Evolutionary conservation across 1,140 invertebrate genomes (phyloP).

Genomic region (Cheumatopsyche charites): DNA sequence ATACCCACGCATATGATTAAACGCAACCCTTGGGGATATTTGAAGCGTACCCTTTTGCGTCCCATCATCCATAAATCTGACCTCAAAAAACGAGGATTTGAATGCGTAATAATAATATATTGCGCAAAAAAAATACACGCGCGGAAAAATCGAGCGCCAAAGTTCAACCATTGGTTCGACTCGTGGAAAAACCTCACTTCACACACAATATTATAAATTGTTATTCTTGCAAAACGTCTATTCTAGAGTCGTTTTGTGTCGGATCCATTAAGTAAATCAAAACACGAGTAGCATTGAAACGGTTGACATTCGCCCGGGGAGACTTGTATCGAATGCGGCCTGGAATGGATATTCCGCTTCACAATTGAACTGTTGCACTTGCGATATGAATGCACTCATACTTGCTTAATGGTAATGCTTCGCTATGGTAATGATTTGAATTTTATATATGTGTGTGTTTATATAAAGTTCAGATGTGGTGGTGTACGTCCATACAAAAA

Average conservation of each 20-base stretch:
- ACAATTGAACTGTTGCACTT: slow-evolving; percentile 24
- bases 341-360: not conserved
- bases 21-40: slow-evolving; percentile 13
- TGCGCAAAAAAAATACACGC: not conserved
- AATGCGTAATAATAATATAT: slow-evolving; percentile 24
- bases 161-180: too few species aligned
- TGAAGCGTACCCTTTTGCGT: slow-evolving; percentile 21
- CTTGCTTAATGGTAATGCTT: too few species aligned
- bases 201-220: not conserved
- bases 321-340: slow-evolving; percentile 12
- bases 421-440: slow-evolving; percentile 33
- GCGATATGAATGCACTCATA: slow-evolving; percentile 2
- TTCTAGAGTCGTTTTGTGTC: not conserved
- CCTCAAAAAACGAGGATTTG: slow-evolving; percentile 37
- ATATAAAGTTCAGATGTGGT: too few species aligned
- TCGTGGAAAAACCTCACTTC: too few species aligned
- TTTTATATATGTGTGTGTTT: too few species aligned
- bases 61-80: slow-evolving; percentile 33
- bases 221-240: not conserved
- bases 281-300: slow-evolving; percentile 29
- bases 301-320: slow-evolving; percentile 31
- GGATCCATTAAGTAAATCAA: slow-evolving; percentile 39
- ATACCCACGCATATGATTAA: slow-evolving; percentile 26
- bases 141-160: not conserved
- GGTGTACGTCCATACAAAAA: too few species aligned